Percentiles rank a stretch among this genome's conserved stretches.
These are phyloP conservation scores for Mactra quadrangularis DNA, from an alignment of 1,140 invertebrate species.

Conservation along the genomic window DNA sequence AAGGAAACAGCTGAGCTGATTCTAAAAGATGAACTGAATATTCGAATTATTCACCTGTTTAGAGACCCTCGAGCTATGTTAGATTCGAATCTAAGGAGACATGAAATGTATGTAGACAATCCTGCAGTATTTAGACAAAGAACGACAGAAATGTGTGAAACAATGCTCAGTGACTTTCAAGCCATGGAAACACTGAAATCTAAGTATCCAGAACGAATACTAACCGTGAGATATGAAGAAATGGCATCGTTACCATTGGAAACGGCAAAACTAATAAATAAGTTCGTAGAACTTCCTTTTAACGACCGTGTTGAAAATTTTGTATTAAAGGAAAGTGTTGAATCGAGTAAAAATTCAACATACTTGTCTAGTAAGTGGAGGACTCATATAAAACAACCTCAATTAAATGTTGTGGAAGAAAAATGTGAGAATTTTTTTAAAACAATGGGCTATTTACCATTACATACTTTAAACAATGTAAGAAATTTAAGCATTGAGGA, in stretches of 20 bases:
- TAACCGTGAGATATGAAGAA: conserved; percentile 12
- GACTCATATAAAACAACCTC: not conserved
- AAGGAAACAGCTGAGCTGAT: not conserved
- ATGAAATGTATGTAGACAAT: not conserved
- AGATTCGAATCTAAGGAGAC: conserved; percentile 10
- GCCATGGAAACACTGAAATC: not conserved
- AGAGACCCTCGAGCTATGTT: conserved; percentile 34
- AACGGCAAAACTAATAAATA: not conserved
- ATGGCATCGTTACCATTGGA: not conserved
- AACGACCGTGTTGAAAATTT: not conserved
- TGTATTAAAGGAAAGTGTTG: not conserved
- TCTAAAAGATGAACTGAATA: not conserved
- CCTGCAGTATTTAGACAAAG: not conserved
- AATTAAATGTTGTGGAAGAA: not conserved
- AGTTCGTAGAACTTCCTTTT: conserved; percentile 1
- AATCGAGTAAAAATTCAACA: not conserved
- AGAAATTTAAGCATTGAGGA: not conserved
- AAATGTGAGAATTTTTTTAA: not conserved
- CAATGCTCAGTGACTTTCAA: not conserved
- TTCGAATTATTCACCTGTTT: conserved; percentile 10
- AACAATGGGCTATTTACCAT: not conserved
- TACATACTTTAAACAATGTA: not conserved
- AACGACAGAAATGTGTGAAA: conserved; percentile 1
- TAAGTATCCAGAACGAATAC: not conserved
- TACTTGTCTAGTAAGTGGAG: not conserved